Conservation (phyloP, 2,113 vertebrate genomes). For the Aphelocoma coerulescens region DNA sequence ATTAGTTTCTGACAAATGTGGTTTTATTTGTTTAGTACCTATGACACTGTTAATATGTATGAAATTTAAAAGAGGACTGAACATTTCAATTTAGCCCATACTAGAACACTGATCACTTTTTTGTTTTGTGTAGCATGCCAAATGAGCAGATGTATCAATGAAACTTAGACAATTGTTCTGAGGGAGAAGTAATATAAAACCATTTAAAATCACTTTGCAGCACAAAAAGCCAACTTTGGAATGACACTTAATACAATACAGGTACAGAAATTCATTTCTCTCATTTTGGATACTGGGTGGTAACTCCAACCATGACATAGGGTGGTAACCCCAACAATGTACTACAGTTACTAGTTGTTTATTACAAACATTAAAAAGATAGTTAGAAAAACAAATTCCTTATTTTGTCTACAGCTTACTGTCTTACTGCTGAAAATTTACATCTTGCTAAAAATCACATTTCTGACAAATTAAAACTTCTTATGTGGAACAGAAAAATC, state of each 20-base stretch:
- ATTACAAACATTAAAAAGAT: background rate
- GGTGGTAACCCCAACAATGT: background rate
- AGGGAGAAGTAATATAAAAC: background rate
- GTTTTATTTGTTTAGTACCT: background rate
- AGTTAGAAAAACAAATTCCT: background rate
- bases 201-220: background rate
- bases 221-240: background rate
- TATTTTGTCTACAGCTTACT: background rate
- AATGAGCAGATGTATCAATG: background rate
- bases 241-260: background rate
- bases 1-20: background rate
- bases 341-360: background rate
- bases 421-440: background rate
- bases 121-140: background rate
- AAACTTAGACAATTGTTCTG: background rate
- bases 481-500: background rate
- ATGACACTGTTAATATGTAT: background rate
- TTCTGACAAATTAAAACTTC: background rate
- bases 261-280: background rate
- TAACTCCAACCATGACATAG: background rate
- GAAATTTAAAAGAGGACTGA: background rate
- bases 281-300: background rate
- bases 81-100: background rate
- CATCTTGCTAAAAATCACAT: background rate
- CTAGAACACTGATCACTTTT: background rate